A percentile compares a stretch with the other conserved stretches of the same genome.
Conservation (phyloP, 2,113 vertebrate species). For the Morone saxatilis region DNA sequence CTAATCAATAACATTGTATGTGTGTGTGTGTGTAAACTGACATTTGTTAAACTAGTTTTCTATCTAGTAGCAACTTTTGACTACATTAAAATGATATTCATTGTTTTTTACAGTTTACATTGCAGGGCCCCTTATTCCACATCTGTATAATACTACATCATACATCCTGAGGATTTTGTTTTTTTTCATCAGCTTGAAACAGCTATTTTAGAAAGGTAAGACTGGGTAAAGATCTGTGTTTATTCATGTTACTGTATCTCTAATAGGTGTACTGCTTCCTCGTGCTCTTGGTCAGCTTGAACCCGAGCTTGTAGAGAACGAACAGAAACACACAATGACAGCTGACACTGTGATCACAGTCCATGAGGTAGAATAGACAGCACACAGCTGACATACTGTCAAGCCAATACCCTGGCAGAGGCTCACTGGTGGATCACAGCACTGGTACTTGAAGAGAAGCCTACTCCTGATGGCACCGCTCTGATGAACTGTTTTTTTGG, state of each 20-base stretch:
- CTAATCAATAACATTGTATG: too few relatives aligned
- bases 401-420: conserved; percentile 40
- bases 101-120: neutral
- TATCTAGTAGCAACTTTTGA: neutral
- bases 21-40: neutral
- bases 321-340: conserved; percentile 65
- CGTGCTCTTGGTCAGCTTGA: conserved; percentile 91
- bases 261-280: conserved; percentile 91
- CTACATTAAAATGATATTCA: neutral
- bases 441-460: conserved; percentile 40
- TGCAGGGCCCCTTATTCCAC: neutral
- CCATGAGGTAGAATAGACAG: conserved; percentile 41
- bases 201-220: neutral
- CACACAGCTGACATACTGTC: conserved; percentile 68
- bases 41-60: neutral
- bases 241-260: conserved; percentile 85
- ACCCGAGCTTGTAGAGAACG: conserved; percentile 87
- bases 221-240: neutral
- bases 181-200: neutral
- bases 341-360: conserved; percentile 64
- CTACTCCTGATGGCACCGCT: conserved; percentile 32
- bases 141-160: neutral
- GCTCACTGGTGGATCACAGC: conserved; percentile 52
- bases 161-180: neutral
- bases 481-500: conserved; percentile 45